A percentile compares a stretch with the other conserved stretches of the same genome.
Evolutionary conservation across 2,113 vertebrate genomes (phyloP).

Genomic region (Madoqua kirkii): DNA sequence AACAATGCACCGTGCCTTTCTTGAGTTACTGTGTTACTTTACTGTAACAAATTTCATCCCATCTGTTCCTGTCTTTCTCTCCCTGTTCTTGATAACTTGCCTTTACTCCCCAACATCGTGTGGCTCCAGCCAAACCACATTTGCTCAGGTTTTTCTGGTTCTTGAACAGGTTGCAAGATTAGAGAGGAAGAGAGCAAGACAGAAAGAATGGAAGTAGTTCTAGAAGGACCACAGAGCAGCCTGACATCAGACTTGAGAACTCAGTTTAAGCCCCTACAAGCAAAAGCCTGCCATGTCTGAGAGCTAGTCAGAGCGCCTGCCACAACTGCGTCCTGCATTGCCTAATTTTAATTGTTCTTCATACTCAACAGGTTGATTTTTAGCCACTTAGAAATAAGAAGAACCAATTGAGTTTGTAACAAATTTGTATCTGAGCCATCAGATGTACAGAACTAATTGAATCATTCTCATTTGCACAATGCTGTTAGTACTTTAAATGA

Average conservation of each 20-base stretch:
- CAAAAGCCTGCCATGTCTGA: neutral
- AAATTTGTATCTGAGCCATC: constrained; percentile 24
- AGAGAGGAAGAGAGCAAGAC: neutral
- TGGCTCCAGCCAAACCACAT: neutral
- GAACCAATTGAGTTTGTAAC: neutral
- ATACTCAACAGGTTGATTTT: neutral
- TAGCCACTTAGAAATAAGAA: constrained; percentile 22
- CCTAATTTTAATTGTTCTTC: neutral
- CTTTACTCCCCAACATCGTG: neutral
- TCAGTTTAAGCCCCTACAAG: neutral
- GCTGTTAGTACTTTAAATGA: neutral
- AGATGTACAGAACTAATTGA: neutral
- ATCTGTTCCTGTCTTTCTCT: constrained; percentile 53
- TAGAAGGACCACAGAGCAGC: neutral
- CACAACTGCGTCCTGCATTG: neutral
- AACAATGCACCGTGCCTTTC: constrained; percentile 4
- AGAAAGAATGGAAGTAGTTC: neutral
- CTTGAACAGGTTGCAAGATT: neutral
- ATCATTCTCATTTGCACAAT: constrained; percentile 10
- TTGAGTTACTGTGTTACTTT: constrained; percentile 34
- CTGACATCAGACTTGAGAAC: neutral
- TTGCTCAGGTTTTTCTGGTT: constrained; percentile 3
- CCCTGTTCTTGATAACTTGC: constrained; percentile 8
- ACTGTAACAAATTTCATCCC: constrained; percentile 12
- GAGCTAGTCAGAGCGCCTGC: neutral